Conservation (phyloP, 2,113 vertebrate species). For the Monarcha castaneiventris region DNA sequence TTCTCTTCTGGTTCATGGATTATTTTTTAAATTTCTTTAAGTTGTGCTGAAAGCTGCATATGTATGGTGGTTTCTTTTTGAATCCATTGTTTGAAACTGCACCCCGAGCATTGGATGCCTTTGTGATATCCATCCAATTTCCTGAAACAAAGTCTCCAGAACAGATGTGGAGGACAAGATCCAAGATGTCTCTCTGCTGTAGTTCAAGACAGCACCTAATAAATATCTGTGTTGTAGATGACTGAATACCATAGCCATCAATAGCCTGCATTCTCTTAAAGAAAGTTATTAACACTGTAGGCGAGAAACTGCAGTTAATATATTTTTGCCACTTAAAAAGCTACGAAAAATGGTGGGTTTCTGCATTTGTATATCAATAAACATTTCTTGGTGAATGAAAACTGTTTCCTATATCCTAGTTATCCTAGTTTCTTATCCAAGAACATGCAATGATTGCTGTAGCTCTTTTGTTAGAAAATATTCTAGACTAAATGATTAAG, state of each 20-base stretch:
- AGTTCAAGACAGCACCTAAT: neutral
- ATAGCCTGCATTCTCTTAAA: neutral
- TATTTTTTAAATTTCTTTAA: neutral
- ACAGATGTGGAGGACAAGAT: neutral
- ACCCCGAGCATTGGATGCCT: neutral
- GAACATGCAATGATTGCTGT: neutral
- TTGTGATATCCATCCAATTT: neutral
- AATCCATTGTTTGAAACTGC: neutral
- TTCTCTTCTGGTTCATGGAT: neutral
- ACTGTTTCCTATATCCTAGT: neutral
- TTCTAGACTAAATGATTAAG: neutral
- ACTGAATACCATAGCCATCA: neutral
- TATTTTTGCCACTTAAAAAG: neutral
- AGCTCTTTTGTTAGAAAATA: neutral
- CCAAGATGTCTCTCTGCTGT: neutral
- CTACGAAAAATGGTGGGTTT: neutral
- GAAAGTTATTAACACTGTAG: neutral
- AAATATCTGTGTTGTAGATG: neutral
- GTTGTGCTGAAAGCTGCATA: neutral
- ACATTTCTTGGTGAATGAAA: neutral
- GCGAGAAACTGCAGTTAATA: neutral
- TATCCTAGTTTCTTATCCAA: neutral
- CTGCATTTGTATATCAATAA: neutral
- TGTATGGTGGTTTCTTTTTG: neutral
- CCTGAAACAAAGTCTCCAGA: neutral